Evolutionary conservation across 64 coral and sea anemone genomes (phyloP), one percentile per base, ranked within the genome.

Genomic region (Cladopsammia gracilis): DNA sequence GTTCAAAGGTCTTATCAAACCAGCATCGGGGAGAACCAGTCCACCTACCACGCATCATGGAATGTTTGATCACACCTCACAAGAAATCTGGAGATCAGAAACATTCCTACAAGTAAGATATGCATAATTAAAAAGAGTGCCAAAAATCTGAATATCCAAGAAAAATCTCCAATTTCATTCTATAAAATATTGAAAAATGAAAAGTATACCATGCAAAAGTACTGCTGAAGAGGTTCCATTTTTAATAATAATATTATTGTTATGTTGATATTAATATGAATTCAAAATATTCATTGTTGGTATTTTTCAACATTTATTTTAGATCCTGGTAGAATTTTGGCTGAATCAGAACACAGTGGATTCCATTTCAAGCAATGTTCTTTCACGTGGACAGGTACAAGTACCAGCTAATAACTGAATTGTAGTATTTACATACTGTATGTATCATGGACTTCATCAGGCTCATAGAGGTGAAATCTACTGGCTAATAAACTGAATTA

Each of bases 291-390:
- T 62, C 14, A 19, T 3, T 10, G 54, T 56, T 56, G 5, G 53
- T 6, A 56, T 56, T 56, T 12, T 56, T 56, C 7, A 54, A 54
- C 11, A 1, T 54, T 54, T 54, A 98, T 54, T 54, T 54, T 54
- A 98, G 97, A 87, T 98, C 43, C 48, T 98, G 20, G 90, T 86
- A 76, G 97, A 98, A 70, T 98, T 98, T 68, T 98, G 97, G 97
- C 61, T 98, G 48, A 98, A 96, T 64, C 97, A 96, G 49, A 97
- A 94, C 52, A 94, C 95, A 54, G 58, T 88, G 57, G 92, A 90
- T 58, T 93, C 91, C 76, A 69, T 94, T 52, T 73, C 88, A 62
- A 91, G 91, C 3, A 97, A 97, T 94, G 88, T 97, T 48, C 59
- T 97, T 22, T 97, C 92, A 4, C 96, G 90, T 96, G 91, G 91